Evolutionary conservation across 2,888 invertebrate species (phyloP).

Genomic region (Xestobium rufovillosum): DNA sequence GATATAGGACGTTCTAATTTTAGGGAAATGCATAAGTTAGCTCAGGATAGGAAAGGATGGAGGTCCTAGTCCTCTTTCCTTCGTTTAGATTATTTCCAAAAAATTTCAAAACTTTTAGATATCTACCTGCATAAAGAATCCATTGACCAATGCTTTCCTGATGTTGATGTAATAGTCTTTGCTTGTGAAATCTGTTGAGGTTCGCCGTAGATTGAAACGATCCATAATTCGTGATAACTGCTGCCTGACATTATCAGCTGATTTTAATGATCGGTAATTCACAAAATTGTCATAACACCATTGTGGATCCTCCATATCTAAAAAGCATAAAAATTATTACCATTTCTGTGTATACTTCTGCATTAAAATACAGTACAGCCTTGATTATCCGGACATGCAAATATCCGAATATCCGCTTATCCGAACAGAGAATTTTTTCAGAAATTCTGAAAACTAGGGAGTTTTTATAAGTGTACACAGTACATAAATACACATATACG

Average conservation of each 20-base stretch:
- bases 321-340: slow-evolving; percentile 25
- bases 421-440: no score
- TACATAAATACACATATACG: no score
- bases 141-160: slow-evolving; percentile 94
- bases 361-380: no score
- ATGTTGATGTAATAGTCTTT: slow-evolving; percentile 99
- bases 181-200: slow-evolving; percentile 96
- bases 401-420: no score
- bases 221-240: slow-evolving; percentile 99
- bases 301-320: slow-evolving; percentile 95
- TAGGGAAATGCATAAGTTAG: no score
- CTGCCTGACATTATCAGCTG: slow-evolving; percentile 95
- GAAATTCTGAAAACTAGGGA: no score
- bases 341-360: no score
- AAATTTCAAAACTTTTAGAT: slow-evolving; percentile 1
- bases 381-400: no score
- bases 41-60: no score
- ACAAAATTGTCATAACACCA: slow-evolving; percentile 99
- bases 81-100: slow-evolving; percentile 6
- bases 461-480: no score
- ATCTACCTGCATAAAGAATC: slow-evolving; percentile 97
- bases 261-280: slow-evolving; percentile 96
- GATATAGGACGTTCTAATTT: no score
- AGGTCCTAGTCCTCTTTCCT: no score
- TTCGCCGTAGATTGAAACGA: slow-evolving; percentile 83